Evolutionary conservation across 2,888 invertebrate genomes (phyloP).

Genomic region (Polymixis lichenea): DNA sequence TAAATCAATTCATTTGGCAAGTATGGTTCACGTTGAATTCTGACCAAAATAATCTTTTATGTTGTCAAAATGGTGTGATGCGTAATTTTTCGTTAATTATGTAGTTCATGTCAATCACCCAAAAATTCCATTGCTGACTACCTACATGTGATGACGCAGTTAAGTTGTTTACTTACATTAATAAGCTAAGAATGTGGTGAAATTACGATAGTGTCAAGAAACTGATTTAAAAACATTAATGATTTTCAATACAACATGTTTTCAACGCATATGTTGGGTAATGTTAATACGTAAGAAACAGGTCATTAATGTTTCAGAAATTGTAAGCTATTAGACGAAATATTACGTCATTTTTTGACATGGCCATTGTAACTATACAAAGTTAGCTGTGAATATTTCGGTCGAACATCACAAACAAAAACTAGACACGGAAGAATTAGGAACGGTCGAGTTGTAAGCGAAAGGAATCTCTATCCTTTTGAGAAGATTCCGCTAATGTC

Average conservation of each 20-base stretch:
- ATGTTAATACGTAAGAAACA: not conserved
- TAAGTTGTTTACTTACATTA: conserved; percentile 22
- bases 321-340: conserved; percentile 6
- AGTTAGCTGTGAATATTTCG: conserved; percentile 46
- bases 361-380: conserved; percentile 19
- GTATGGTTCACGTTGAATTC: conserved; percentile 27
- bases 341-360: conserved; percentile 26
- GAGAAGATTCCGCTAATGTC: conserved; percentile 81
- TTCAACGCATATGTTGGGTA: not conserved
- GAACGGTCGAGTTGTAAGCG: conserved; percentile 58
- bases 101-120: conserved; percentile 45
- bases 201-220: conserved; percentile 34
- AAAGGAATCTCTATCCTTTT: conserved; percentile 76
- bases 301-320: not conserved
- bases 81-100: conserved; percentile 38
- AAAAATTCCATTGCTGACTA: conserved; percentile 32
- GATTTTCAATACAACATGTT: conserved; percentile 1
- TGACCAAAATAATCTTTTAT: conserved; percentile 38
- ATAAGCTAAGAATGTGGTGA: conserved; percentile 26
- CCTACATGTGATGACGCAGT: conserved; percentile 43
- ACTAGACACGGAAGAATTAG: conserved; percentile 56
- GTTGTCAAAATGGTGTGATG: conserved; percentile 27
- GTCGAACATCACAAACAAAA: conserved; percentile 48
- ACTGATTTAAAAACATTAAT: conserved; percentile 10
- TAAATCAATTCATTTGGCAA: conserved; percentile 64